These are phyloP conservation scores for Drosophila busckii DNA, from an alignment of 1,140 invertebrate species.

Conservation along the genomic window DNA sequence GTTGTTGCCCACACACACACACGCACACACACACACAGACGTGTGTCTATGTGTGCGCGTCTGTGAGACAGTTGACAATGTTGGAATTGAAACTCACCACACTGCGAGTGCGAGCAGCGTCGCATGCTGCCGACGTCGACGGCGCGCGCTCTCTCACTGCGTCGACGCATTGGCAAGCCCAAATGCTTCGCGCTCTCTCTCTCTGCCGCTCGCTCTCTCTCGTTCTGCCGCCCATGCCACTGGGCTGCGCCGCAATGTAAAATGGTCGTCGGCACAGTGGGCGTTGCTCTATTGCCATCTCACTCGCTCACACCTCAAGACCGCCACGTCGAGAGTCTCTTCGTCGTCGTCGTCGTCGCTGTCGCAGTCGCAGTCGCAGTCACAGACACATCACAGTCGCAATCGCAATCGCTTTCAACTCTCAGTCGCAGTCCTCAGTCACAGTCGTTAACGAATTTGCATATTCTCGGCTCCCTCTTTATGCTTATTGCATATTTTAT, in stretches of 20 bases:
- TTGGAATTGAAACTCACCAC: conserved; percentile 28
- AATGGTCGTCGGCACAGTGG: conserved; percentile 61
- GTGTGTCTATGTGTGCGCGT: conserved; percentile 2
- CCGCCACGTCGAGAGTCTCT: too few relatives aligned
- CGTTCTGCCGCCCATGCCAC: conserved; percentile 31
- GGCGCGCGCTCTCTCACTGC: conserved; percentile 18
- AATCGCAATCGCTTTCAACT: too few relatives aligned
- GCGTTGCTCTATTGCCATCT: conserved; percentile 51
- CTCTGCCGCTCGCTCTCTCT: conserved; percentile 14
- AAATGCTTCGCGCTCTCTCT: too few relatives aligned
- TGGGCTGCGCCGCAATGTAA: conserved; percentile 42
- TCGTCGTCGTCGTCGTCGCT: too few relatives aligned
- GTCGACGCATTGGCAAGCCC: conserved; percentile 19
- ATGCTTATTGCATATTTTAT: conserved; percentile 74
- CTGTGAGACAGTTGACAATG: conserved; percentile 23
- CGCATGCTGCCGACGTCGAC: conserved; percentile 6
- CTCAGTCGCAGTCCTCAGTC: background rate
- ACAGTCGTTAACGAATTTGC: conserved; percentile 55
- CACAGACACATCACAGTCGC: too few relatives aligned
- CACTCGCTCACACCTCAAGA: conserved; percentile 4
- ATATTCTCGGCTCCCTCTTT: conserved; percentile 67
- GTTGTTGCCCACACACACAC: conserved; percentile 11
- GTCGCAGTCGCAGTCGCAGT: too few relatives aligned
- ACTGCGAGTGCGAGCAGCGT: conserved; percentile 23
- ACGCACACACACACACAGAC: conserved; percentile 11